Base-by-base conservation (phyloP, 2,888 invertebrate species). In the Mesodorylaimus sp. region DNA sequence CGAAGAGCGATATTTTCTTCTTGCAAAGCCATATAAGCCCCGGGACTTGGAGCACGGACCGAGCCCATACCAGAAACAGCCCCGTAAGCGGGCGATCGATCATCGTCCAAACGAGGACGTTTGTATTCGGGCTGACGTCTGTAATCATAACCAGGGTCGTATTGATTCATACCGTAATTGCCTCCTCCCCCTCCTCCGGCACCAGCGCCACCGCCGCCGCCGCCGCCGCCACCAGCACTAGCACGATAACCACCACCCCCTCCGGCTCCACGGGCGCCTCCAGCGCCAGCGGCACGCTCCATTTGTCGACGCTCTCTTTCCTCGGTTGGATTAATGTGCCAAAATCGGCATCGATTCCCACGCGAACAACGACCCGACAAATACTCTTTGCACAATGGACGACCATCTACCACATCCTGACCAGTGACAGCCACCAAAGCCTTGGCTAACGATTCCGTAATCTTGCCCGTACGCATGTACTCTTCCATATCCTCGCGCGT, bases 401-500 rank as follows among this genome's bases (percentile, higher is more conserved):
- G 59, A 29, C 62, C 62, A 55, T 60, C 61, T 48, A 63, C 61
- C 13, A 54, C 56, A 54, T 63, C 63, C 54, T 57, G 60, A 50
- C 53, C 61, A 58, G 61, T 58, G 50, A 66, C 63, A 50, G 64
- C 63, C 39, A 68, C 60, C 52, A 61, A 62, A 52, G 68, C 68
- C 19, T 66, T 59, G 45, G 74, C 73, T 59, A 76, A 75, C 28
- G 70, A 69, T 13, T 65, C 61, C 3, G 82, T 80, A 61, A 84
- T 71, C 61, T 79, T 77, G 1, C 82, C 82, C 13, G 78, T 79
- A 46, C 74, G 73, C 57, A 79, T 75, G 61, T 78, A 79, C 53
- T 78, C 77, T 54, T 75, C 74, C 63, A 83, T 82, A 58, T 80
- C 80, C 60, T 78, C 77, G 21, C 79, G 73, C 1, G 78, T 75